A percentile compares a stretch with the other conserved stretches of the same genome.
Conservation (phyloP, 2,888 invertebrate species). For the Clivina fossor region DNA sequence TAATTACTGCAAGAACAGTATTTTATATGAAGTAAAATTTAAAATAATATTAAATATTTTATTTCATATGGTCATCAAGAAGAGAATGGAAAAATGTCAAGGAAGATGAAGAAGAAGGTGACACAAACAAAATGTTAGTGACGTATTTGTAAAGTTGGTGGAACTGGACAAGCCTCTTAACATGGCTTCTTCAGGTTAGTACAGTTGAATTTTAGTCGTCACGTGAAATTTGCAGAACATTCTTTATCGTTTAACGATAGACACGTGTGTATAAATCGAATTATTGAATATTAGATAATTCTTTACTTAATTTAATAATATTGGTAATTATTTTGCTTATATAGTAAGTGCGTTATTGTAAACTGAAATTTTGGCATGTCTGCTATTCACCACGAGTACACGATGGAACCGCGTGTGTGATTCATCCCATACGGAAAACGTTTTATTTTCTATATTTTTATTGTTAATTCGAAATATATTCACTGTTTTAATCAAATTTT, state of each 20-base stretch:
- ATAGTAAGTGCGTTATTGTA: constrained; percentile 17
- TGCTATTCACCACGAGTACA: constrained; percentile 29
- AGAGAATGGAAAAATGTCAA: constrained; percentile 10
- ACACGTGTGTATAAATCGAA: constrained; percentile 29
- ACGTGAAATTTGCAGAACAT: constrained; percentile 51
- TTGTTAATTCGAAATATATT: not conserved
- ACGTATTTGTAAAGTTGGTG: constrained; percentile 31
- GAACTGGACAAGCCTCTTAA: constrained; percentile 55
- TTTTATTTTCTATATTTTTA: constrained; percentile 16
- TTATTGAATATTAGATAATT: constrained; percentile 27
- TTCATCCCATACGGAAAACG: constrained; percentile 15
- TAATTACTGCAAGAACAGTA: no score
- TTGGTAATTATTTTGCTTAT: constrained; percentile 12
- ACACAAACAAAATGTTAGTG: constrained; percentile 7
- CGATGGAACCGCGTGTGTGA: constrained; percentile 27
- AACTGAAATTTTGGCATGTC: constrained; percentile 26
- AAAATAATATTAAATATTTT: no score
- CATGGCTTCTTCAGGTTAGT: constrained; percentile 76
- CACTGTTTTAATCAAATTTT: constrained; percentile 14
- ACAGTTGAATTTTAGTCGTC: constrained; percentile 53
- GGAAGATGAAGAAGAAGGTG: constrained; percentile 7
- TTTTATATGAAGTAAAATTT: no score
- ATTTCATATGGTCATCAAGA: no score
- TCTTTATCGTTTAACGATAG: constrained; percentile 22
- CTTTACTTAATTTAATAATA: no score